These are phyloP conservation scores for Pachyrhynchus sulphureomaculatus DNA, from an alignment of 1,140 invertebrate genomes.

Conservation along the genomic window DNA sequence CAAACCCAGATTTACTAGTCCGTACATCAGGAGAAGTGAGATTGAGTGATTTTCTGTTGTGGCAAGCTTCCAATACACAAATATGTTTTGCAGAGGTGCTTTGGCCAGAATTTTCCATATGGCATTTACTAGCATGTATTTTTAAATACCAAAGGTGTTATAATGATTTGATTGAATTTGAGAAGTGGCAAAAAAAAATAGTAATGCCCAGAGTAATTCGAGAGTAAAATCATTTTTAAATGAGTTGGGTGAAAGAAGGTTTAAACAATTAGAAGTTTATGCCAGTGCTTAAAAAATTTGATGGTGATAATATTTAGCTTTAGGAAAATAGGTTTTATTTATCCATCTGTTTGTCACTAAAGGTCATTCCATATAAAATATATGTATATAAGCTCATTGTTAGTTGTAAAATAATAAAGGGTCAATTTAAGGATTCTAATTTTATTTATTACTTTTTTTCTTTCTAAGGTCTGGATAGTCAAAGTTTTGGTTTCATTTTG, in stretches of 20 bases:
- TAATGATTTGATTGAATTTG: conserved; percentile 40
- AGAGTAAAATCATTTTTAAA: conserved; percentile 36
- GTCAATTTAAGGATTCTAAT: too few species aligned
- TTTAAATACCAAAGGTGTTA: conserved; percentile 78
- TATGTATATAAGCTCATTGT: too few species aligned
- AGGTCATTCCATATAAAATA: too few species aligned
- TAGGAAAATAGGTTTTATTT: too few species aligned
- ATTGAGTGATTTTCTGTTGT: conserved; percentile 94
- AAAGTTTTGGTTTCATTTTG: too few species aligned
- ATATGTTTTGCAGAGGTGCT: conserved; percentile 80
- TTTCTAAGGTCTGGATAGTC: too few species aligned
- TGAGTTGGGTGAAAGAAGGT: conserved; percentile 28
- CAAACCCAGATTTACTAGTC: conserved; percentile 85
- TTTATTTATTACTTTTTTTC: too few species aligned
- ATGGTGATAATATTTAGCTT: too few species aligned
- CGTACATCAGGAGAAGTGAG: conserved; percentile 95
- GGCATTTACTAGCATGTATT: conserved; percentile 83
- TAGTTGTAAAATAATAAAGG: too few species aligned
- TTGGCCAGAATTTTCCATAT: conserved; percentile 93
- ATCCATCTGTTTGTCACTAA: too few species aligned
- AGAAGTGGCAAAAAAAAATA: conserved; percentile 19
- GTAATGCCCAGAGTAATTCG: conserved; percentile 11
- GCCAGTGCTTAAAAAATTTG: neutral
- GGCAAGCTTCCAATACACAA: conserved; percentile 79
- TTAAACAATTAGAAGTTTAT: conserved; percentile 28